Base-by-base conservation (phyloP, 2,797 vertebrate species). In the Gymnoscopelus braueri region DNA sequence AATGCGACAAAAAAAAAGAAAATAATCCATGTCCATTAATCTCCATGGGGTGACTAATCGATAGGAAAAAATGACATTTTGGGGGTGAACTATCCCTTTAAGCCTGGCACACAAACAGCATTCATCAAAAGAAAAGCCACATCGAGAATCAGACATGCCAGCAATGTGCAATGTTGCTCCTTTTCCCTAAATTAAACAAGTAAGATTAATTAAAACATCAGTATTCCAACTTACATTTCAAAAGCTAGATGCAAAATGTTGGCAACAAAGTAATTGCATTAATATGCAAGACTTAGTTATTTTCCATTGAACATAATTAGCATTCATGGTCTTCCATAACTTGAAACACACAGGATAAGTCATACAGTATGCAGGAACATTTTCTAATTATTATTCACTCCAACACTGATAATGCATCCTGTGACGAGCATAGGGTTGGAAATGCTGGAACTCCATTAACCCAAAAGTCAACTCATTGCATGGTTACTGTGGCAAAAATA, bases 331-430 rank as follows among this genome's bases (percentile, higher is more conserved):
- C 69, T 62, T 60, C 81, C 60, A 84, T 83, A 79, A 35, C 77
- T 86, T 82, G 85, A 89, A 85, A 86, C 78, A 85, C 71, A 71
- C 84, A 86, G 89, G 78, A 82, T 84, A 78, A 79, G 77, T 23
- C 69, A 76, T 72, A 10, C 81, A 78, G 78, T 73, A 64, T 79
- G 75, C 72, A 81, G 82, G 84, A 65, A 63, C 8, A 24, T 2
- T 81, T 87, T 23, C 81, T 83, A 82, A 85, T 80, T 49, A 85
- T 88, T 87, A 78, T 85, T 85, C 79, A 77, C 75, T 78, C 70
- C 77, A 7, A 49, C 14, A 13, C 12, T 13, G 9, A 58, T 67
- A 64, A 79, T 62, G 59, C 39, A 74, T 80, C 75, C 83, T 82
- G 39, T 7, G 10, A 44, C 39, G 39, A 44, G 39, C 39, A 62